Evolutionary conservation across 2,797 vertebrate species (phyloP).

Genomic region (Semaprochilodus insignis): DNA sequence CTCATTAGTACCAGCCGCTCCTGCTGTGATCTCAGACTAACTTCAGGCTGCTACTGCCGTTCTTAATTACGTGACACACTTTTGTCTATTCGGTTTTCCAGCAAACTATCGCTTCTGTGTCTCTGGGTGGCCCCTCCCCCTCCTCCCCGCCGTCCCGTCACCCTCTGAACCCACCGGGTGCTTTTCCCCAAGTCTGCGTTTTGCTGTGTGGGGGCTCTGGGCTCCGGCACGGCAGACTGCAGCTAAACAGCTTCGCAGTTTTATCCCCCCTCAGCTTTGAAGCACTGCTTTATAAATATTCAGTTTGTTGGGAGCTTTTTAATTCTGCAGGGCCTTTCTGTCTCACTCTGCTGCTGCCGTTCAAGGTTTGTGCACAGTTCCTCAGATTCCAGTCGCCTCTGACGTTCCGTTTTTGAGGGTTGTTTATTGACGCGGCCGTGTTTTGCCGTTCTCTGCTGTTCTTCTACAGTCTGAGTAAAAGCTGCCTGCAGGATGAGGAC

Average conservation of each 20-base stretch:
- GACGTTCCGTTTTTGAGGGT: not conserved
- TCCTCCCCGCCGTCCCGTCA: not conserved
- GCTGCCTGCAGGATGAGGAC: too few relatives aligned
- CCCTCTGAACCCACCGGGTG: conserved; percentile 26
- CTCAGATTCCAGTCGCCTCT: not conserved
- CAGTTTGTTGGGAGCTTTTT: not conserved
- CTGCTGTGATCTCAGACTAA: too few relatives aligned
- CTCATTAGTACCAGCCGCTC: too few relatives aligned
- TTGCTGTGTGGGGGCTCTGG: not conserved
- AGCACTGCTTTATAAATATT: conserved; percentile 18
- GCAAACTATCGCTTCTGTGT: not conserved
- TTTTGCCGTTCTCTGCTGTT: not conserved
- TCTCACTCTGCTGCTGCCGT: not conserved
- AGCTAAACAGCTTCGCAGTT: conserved; percentile 8
- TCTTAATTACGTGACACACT: too few relatives aligned
- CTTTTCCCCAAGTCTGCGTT: conserved; percentile 6
- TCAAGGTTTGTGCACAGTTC: not conserved
- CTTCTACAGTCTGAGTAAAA: not conserved
- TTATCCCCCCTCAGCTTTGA: conserved; percentile 2
- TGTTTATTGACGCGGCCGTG: not conserved
- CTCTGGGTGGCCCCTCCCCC: not conserved
- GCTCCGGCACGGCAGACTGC: not conserved
- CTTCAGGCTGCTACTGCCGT: too few relatives aligned
- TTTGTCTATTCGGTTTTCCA: not conserved
- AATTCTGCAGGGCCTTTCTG: not conserved